Evolutionary conservation across 2,113 vertebrate species (phyloP), one percentile per base, ranked within the genome.

Genomic region (Haplotaxodon microlepis): DNA sequence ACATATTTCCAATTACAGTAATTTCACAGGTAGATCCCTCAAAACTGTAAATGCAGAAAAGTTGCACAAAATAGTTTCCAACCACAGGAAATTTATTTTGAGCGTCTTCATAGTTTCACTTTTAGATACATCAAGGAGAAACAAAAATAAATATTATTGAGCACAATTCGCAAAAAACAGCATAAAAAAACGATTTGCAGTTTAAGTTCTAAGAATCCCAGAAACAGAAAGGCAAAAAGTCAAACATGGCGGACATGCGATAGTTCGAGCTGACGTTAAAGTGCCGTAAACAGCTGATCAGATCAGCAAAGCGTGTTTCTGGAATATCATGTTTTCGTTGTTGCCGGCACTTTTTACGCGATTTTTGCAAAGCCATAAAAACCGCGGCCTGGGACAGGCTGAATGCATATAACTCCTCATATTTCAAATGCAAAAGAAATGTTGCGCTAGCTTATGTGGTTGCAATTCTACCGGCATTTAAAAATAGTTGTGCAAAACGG

Each of bases 301-400:
- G 27, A 31, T 61, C 27, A 31, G 14, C 27, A 31, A 61, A 31
- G 24, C 13, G 2, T 16, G 27, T 61, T 61, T 61, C 57, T 61
- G 27, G 27, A 61, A 61, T 61, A 9, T 61, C 3, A 9, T 61
- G 27, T 31, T 10, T 61, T 61, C 2, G 57, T 31, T 61, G 57
- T 31, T 31, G 57, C 8, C 1, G 8, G 0, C 27, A 17, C 27
- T 31, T 61, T 17, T 1, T 61, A 61, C 2, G 1, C 3, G 2
- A 31, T 31, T 4, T 61, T 2, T 31, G 5, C 14, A 61, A 61
- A 61, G 57, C 29, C 57, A 61, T 61, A 61, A 34, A 61, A 31
- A 10, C 3, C 1, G 27, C 5, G 3, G 5, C 57, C 57, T 6
- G 57, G 4, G 56, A 31, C 5, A 59, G 5, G 57, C 57, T 61